Base-by-base conservation (phyloP, 2,113 vertebrate species). In the Sylvilagus bachmani region DNA sequence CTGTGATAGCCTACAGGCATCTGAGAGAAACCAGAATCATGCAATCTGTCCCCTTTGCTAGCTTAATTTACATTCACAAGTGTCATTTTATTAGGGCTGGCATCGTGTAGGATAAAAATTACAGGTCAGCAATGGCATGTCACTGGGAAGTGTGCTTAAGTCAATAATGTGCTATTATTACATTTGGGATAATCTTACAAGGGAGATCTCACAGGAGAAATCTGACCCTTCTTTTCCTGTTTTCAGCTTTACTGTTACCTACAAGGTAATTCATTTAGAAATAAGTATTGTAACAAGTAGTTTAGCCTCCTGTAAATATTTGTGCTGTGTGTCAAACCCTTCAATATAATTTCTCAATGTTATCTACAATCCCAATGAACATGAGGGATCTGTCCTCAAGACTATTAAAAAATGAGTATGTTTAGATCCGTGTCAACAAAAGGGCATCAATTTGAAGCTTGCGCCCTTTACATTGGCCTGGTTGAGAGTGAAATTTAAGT, bases 1-100 rank as follows among this genome's bases (percentile, higher is more conserved):
- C 98, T 98, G 98, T 98, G 98, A 98, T 98, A 98, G 98, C 98
- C 98, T 98, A 99, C 98, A 98, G 98, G 98, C 98, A 98, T 98
- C 97, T 97, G 97, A 98, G 98, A 98, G 97, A 98, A 98, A 98
- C 98, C 98, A 98, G 98, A 99, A 98, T 98, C 97, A 98, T 98
- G 98, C 98, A 99, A 98, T 99, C 98, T 98, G 98, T 99, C 98
- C 98, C 98, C 98, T 98, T 98, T 98, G 98, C 97, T 91, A 98
- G 98, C 98, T 98, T 98, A 98, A 98, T 99, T 98, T 98, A 98
- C 98, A 98, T 98, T 98, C 98, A 98, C 98, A 98, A 98, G 98
- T 98, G 98, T 98, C 98, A 98, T 98, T 99, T 98, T 98, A 98
- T 98, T 98, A 98, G 97, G 97, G 95, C 98, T 98, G 97, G 98